phyloP scores from a whole-genome alignment of 2,113 vertebrate species.

The Ginglymostoma cirratum region DNA sequence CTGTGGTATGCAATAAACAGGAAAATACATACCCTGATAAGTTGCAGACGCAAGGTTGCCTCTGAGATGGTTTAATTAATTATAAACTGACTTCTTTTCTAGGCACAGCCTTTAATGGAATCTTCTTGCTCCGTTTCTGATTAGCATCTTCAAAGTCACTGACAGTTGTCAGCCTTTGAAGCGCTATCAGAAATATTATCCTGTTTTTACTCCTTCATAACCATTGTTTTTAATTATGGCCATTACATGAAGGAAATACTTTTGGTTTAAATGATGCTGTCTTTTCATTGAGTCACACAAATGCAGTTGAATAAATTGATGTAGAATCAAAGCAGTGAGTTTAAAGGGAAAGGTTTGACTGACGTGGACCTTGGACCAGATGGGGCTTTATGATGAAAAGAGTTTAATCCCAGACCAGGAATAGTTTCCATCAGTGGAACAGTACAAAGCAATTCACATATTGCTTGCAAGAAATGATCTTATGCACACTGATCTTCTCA shows the following conservation, averaged over 20 bases:
- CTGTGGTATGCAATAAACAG: slow-evolving; percentile 7
- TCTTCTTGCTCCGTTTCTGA: slow-evolving; percentile 60
- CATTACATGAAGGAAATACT: slow-evolving; percentile 80
- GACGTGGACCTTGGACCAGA: slow-evolving; percentile 95
- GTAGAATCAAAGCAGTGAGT: slow-evolving; percentile 91
- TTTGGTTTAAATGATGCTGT: slow-evolving; percentile 77
- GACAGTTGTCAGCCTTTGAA: slow-evolving; percentile 89
- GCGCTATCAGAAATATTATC: slow-evolving; percentile 80
- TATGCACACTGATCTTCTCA: slow-evolving; percentile 69
- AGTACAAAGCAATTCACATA: slow-evolving; percentile 88
- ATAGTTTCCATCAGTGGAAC: slow-evolving; percentile 82
- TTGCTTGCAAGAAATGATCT: slow-evolving; percentile 76
- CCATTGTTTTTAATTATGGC: slow-evolving; percentile 94
- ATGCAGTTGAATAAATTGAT: slow-evolving; percentile 93
- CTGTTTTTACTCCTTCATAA: slow-evolving; percentile 84
- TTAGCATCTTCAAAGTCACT: slow-evolving; percentile 77
- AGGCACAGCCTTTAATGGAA: slow-evolving; percentile 56
- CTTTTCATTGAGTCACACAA: slow-evolving; percentile 84
- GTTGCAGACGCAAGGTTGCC: slow-evolving; percentile 73
- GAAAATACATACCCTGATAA: slow-evolving; percentile 69
- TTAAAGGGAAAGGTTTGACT: slow-evolving; percentile 95
- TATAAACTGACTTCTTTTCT: slow-evolving; percentile 51
- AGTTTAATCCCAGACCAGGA: slow-evolving; percentile 91
- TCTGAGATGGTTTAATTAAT: slow-evolving; percentile 67
- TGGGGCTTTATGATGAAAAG: slow-evolving; percentile 99